phyloP scores from a whole-genome alignment of 1,140 invertebrate genomes.

The Anagrus nilaparvatae region DNA sequence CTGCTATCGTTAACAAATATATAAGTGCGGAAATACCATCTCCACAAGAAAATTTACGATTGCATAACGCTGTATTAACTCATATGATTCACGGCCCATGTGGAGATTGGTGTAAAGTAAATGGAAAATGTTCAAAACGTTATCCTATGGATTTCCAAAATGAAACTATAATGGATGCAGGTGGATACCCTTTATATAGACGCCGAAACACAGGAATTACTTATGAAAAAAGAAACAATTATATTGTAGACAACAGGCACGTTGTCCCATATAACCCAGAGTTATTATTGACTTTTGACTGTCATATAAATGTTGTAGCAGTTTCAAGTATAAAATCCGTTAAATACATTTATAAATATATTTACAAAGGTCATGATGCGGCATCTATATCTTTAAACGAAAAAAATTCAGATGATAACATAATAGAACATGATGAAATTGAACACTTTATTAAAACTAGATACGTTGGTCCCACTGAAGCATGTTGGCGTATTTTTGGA shows the following conservation, averaged over 20 bases:
- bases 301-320: slow-evolving; percentile 13
- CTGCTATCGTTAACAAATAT: not conserved
- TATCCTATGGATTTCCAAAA: slow-evolving; percentile 11
- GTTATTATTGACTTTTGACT: slow-evolving; percentile 9
- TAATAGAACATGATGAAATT: slow-evolving; percentile 13
- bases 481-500: slow-evolving; percentile 3
- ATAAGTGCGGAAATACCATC: slow-evolving; percentile 42
- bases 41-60: slow-evolving; percentile 25
- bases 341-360: slow-evolving; percentile 15
- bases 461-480: slow-evolving; percentile 10
- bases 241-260: not conserved
- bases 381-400: slow-evolving; percentile 8
- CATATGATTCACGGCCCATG: slow-evolving; percentile 20
- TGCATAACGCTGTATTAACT: slow-evolving; percentile 24
- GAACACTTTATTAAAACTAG: slow-evolving; percentile 11
- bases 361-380: slow-evolving; percentile 14
- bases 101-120: slow-evolving; percentile 11
- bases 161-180: slow-evolving; percentile 16
- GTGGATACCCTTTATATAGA: slow-evolving; percentile 13
- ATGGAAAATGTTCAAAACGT: slow-evolving; percentile 16
- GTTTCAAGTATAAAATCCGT: slow-evolving; percentile 12
- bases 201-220: slow-evolving; percentile 2
- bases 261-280: slow-evolving; percentile 10
- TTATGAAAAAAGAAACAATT: slow-evolving; percentile 1
- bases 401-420: slow-evolving; percentile 1